Evolutionary conservation across 2,113 vertebrate species (phyloP).

Genomic region (Microtus montanus): DNA sequence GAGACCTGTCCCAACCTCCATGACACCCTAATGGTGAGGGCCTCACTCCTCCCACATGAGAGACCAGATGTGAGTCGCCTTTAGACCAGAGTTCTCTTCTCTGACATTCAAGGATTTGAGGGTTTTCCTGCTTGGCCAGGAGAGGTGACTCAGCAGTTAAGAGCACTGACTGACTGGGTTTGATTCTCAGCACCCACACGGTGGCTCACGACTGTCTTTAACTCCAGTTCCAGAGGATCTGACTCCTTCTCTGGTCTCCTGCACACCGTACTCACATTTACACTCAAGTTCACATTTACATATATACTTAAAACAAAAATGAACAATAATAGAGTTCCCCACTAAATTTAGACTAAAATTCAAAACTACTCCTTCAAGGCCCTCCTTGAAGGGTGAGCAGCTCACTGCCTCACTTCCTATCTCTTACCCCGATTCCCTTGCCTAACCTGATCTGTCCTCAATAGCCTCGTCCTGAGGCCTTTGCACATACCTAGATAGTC

Average conservation of each 20-base stretch:
- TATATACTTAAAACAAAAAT: too few species aligned
- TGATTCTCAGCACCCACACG: too few species aligned
- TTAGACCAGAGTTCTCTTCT: background rate
- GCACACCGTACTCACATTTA: too few species aligned
- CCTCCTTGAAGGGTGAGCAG: background rate
- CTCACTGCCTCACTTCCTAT: background rate
- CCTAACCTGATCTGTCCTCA: background rate
- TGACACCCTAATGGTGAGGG: background rate
- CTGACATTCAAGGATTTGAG: background rate
- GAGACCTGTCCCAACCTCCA: background rate
- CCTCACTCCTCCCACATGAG: background rate
- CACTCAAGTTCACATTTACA: too few species aligned
- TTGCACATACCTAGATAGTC: background rate
- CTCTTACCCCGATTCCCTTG: background rate
- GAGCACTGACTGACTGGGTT: too few species aligned
- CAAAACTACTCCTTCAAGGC: background rate
- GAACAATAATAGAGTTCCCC: too few species aligned
- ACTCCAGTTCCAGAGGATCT: too few species aligned
- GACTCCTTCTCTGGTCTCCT: too few species aligned
- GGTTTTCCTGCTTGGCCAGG: background rate
- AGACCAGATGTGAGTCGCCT: background rate
- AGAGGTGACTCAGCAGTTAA: background rate
- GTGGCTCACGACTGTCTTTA: too few species aligned
- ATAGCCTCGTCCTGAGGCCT: background rate
- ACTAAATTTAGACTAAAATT: background rate